Conservation (phyloP, 2,113 vertebrate species). For the Tiliqua scincoides region DNA sequence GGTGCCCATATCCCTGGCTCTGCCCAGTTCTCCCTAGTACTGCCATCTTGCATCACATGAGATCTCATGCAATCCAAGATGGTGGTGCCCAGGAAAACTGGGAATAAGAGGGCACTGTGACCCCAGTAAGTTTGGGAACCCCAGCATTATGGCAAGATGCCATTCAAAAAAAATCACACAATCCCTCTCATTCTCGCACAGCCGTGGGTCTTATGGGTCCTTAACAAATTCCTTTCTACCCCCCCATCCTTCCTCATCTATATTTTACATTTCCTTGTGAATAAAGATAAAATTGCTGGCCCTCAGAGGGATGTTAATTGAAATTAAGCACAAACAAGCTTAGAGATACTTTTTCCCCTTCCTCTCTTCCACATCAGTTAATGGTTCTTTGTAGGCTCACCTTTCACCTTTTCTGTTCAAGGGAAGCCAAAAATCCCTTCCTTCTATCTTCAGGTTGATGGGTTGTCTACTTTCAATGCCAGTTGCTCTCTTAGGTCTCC, state of each 20-base stretch:
- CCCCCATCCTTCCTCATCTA: background rate
- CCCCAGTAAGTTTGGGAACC: no score
- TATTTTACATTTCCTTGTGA: background rate
- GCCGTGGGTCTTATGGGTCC: background rate
- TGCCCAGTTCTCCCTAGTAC: no score
- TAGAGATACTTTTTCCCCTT: background rate
- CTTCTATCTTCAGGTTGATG: background rate
- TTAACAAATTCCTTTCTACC: background rate
- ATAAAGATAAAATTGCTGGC: background rate
- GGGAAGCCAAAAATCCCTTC: background rate
- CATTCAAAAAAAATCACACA: background rate
- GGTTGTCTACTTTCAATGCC: background rate
- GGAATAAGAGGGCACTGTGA: no score
- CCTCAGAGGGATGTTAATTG: background rate
- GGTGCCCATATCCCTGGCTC: no score
- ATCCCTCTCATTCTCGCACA: background rate
- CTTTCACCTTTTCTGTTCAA: background rate
- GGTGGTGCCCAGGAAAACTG: no score
- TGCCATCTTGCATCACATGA: no score
- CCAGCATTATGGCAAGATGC: background rate
- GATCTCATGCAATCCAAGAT: no score
- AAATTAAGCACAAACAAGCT: background rate
- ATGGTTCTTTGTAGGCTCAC: background rate
- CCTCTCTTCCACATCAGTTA: background rate
- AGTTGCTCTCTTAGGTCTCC: background rate